Percentiles rank a stretch among this genome's conserved stretches.
These are phyloP conservation scores for Stomatorhinus ivindoensis DNA, from an alignment of 2,113 vertebrate genomes.

Conservation along the genomic window DNA sequence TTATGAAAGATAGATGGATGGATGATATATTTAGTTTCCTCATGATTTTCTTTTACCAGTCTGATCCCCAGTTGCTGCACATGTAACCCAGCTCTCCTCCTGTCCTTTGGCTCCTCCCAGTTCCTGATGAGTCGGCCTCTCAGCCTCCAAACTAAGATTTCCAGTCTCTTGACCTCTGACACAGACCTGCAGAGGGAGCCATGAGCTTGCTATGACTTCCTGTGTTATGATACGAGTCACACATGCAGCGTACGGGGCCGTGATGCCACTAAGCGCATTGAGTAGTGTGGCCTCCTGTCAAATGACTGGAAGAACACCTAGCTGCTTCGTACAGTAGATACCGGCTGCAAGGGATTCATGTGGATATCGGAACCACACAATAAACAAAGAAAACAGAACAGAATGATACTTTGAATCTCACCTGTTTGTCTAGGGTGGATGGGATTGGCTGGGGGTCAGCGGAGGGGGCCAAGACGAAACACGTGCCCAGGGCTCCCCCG, in stretches of 20 bases:
- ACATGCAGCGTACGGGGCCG: neutral
- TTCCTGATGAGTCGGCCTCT: conserved; percentile 20
- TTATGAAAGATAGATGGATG: neutral
- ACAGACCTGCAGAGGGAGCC: neutral
- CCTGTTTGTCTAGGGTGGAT: conserved; percentile 32
- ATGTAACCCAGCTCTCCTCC: conserved; percentile 20
- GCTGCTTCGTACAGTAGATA: neutral
- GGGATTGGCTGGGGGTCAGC: conserved; percentile 18
- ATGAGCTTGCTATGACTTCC: too few relatives aligned
- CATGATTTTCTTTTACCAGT: neutral
- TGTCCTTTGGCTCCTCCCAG: conserved; percentile 20
- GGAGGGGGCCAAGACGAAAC: conserved; percentile 58
- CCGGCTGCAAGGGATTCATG: neutral
- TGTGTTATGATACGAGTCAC: neutral
- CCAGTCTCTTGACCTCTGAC: conserved; percentile 7
- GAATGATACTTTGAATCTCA: conserved; percentile 35
- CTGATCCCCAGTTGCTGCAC: neutral
- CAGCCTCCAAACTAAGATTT: conserved; percentile 27
- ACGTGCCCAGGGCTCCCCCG: conserved; percentile 69
- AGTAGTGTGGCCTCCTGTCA: neutral
- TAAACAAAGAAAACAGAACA: neutral
- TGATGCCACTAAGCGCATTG: neutral
- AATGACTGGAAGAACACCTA: neutral
- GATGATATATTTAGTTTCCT: neutral
- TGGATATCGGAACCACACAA: neutral